Conservation (phyloP, 1,140 invertebrate species). For the Dermatophagoides farinae region DNA sequence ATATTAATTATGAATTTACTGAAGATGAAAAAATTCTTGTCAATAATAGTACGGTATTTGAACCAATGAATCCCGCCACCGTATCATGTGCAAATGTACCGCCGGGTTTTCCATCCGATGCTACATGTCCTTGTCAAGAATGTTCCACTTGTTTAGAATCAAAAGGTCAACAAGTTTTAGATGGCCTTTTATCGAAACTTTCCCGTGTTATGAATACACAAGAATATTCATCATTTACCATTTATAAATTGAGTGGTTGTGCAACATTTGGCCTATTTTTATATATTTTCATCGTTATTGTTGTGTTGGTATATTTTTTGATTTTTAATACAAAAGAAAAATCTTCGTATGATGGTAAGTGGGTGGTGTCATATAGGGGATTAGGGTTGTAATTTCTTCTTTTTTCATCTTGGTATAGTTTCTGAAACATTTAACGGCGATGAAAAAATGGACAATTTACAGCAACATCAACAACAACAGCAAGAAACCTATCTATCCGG, state of each 20-base stretch:
- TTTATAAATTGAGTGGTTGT: not conserved
- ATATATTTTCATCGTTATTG: constrained; percentile 1
- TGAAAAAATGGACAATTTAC: too few species aligned
- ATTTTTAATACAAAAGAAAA: constrained; percentile 3
- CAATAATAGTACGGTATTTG: not conserved
- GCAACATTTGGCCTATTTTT: not conserved
- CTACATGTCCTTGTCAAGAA: not conserved
- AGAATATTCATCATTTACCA: not conserved
- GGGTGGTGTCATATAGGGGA: not conserved
- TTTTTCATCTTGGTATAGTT: not conserved
- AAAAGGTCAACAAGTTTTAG: not conserved
- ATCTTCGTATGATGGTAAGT: not conserved
- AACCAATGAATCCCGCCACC: not conserved
- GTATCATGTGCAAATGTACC: constrained; percentile 13
- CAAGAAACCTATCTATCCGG: not conserved
- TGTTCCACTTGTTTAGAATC: not conserved
- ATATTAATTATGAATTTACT: constrained; percentile 16
- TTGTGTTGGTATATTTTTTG: not conserved
- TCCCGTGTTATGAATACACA: not conserved
- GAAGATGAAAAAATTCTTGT: not conserved
- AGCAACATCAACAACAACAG: too few species aligned
- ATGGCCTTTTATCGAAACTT: not conserved
- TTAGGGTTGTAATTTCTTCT: not conserved
- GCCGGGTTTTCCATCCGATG: constrained; percentile 6
- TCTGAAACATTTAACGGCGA: not conserved